Conservation (phyloP, 2,888 invertebrate species). For the Zygogramma bicolorata region DNA sequence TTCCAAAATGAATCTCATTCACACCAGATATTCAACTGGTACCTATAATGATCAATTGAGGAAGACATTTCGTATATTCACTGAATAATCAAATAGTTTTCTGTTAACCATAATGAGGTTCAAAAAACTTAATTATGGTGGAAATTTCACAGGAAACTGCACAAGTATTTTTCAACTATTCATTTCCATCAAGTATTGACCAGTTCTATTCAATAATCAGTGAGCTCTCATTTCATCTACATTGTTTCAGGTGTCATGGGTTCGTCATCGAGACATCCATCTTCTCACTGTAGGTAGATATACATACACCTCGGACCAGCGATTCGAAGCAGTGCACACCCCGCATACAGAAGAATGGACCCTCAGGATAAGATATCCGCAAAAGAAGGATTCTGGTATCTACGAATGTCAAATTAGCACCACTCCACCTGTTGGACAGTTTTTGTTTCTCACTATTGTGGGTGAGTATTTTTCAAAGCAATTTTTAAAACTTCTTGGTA, state of each 20-base stretch:
- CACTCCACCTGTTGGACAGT: conserved; percentile 88
- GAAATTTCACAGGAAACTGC: too few relatives aligned
- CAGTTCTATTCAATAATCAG: background rate
- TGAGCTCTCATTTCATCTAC: too few relatives aligned
- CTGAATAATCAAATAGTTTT: too few relatives aligned
- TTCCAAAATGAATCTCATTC: too few relatives aligned
- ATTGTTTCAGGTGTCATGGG: conserved; percentile 79
- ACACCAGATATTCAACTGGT: too few relatives aligned
- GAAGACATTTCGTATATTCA: too few relatives aligned
- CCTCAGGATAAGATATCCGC: conserved; percentile 80
- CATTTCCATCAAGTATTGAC: too few relatives aligned
- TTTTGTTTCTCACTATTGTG: conserved; percentile 84
- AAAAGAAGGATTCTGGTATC: conserved; percentile 80
- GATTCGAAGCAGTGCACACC: conserved; percentile 87
- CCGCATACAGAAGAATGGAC: conserved; percentile 92
- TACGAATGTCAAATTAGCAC: conserved; percentile 95
- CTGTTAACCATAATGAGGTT: too few relatives aligned
- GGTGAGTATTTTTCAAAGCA: conserved; percentile 73
- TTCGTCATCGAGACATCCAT: conserved; percentile 81
- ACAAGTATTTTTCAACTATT: too few relatives aligned
- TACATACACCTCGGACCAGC: conserved; percentile 85
- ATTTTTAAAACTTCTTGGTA: too few relatives aligned
- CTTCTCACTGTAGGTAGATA: conserved; percentile 80
- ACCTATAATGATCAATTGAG: too few relatives aligned
- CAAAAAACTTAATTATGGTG: too few relatives aligned